A percentile compares a stretch with the other conserved stretches of the same genome.
Evolutionary conservation across 2,888 invertebrate genomes (phyloP).

Genomic region (Cheilosia pagana): DNA sequence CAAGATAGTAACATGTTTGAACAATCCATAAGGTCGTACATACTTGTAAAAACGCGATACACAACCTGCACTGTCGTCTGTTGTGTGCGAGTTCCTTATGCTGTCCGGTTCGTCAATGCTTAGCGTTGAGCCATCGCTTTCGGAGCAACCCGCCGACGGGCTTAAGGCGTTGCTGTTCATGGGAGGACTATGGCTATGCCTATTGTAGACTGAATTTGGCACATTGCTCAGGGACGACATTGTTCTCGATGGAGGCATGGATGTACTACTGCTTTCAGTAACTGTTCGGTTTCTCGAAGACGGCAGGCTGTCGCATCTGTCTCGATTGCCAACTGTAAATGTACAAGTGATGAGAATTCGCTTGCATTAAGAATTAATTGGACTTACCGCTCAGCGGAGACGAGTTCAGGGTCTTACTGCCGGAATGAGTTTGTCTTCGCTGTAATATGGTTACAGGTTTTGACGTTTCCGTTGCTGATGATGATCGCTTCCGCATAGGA

Average conservation of each 20-base stretch:
- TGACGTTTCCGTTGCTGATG: constrained; percentile 89
- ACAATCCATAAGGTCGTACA: constrained; percentile 43
- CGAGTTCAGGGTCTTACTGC: constrained; percentile 82
- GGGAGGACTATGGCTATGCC: constrained; percentile 83
- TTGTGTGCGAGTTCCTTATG: constrained; percentile 85
- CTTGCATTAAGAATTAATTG: background rate
- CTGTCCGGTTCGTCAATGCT: constrained; percentile 87
- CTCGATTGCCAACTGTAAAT: constrained; percentile 84
- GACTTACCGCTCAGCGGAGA: constrained; percentile 83
- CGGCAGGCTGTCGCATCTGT: constrained; percentile 93
- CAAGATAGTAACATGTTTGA: constrained; percentile 2
- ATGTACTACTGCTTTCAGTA: constrained; percentile 85
- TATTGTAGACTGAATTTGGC: constrained; percentile 83
- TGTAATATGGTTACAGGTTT: constrained; percentile 86
- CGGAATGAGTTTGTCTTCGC: constrained; percentile 86
- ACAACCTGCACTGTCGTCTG: constrained; percentile 85
- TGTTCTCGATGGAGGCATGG: constrained; percentile 82
- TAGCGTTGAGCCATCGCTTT: constrained; percentile 88
- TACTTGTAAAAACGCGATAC: constrained; percentile 80
- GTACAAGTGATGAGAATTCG: background rate
- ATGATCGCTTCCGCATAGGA: constrained; percentile 88
- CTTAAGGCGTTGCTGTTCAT: constrained; percentile 84
- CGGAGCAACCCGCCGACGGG: constrained; percentile 87
- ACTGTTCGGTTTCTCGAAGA: constrained; percentile 87
- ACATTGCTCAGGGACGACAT: constrained; percentile 83